Percentiles rank a stretch among this genome's conserved stretches.
phyloP scores from a whole-genome alignment of 2,888 invertebrate species.

The Idaea biselata region DNA sequence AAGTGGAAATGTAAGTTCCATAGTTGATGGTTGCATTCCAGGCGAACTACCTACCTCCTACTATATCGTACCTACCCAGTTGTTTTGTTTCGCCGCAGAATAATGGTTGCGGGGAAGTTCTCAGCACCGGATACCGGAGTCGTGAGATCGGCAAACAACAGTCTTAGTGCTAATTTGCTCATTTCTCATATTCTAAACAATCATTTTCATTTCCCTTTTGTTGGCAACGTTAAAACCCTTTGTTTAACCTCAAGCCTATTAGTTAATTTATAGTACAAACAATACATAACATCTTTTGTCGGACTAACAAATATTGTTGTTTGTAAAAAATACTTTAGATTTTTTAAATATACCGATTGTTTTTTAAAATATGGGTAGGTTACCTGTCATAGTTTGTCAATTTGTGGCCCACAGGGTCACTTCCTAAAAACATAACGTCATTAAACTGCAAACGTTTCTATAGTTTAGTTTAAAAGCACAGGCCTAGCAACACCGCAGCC shows the following conservation, averaged over 20 bases:
- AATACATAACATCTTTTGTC: neutral
- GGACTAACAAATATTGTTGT: neutral
- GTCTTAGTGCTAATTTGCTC: conserved; percentile 48
- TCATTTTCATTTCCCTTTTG: conserved; percentile 37
- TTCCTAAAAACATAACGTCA: neutral
- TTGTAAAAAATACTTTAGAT: no score
- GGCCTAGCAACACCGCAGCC: neutral
- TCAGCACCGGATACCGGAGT: conserved; percentile 55
- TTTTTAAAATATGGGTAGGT: no score
- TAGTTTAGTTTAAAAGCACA: neutral
- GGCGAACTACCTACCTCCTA: no score
- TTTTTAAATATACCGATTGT: no score
- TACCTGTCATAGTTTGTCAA: neutral
- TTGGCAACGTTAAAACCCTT: conserved; percentile 16
- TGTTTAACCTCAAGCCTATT: conserved; percentile 6
- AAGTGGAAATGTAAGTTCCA: neutral
- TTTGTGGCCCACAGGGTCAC: neutral
- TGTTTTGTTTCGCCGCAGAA: conserved; percentile 37
- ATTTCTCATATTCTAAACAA: conserved; percentile 50
- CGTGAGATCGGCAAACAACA: conserved; percentile 70
- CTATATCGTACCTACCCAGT: conserved; percentile 6
- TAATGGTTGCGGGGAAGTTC: conserved; percentile 34
- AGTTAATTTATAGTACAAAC: neutral
- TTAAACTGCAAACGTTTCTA: neutral
- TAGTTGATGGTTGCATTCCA: neutral